These are phyloP conservation scores for Gymnocypris eckloni DNA, from an alignment of 2,797 vertebrate genomes.

Conservation along the genomic window DNA sequence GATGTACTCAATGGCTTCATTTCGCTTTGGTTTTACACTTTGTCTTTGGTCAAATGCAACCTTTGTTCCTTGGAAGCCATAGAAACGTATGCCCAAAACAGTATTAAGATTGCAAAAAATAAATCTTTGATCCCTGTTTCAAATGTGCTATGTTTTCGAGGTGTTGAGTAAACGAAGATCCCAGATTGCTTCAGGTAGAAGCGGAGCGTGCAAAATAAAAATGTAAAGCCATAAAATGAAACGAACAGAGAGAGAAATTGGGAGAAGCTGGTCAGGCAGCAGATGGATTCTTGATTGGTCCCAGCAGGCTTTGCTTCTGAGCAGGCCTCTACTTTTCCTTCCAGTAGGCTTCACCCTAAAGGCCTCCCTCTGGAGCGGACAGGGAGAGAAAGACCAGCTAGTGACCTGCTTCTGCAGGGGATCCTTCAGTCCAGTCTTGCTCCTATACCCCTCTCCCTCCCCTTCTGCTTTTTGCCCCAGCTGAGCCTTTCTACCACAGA, in stretches of 20 bases:
- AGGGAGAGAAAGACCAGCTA: conserved; percentile 79
- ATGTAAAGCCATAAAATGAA: conserved; percentile 60
- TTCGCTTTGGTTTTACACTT: not conserved
- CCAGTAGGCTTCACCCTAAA: conserved; percentile 76
- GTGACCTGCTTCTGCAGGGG: conserved; percentile 80
- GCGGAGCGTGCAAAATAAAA: not conserved
- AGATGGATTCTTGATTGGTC: conserved; percentile 72
- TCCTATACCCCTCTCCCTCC: conserved; percentile 76
- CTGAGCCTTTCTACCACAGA: conserved; percentile 87
- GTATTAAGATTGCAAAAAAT: not conserved
- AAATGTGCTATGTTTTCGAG: not conserved
- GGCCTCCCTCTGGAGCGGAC: conserved; percentile 79
- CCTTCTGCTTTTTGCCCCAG: conserved; percentile 84
- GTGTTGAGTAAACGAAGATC: not conserved
- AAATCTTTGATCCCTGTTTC: not conserved
- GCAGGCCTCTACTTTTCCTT: conserved; percentile 67
- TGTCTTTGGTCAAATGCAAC: not conserved
- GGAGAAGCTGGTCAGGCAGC: conserved; percentile 67
- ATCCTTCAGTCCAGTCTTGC: conserved; percentile 77
- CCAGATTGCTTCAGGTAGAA: not conserved
- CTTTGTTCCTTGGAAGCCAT: not conserved
- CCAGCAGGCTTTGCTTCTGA: conserved; percentile 67
- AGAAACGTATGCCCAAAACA: not conserved
- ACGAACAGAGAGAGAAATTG: conserved; percentile 61
- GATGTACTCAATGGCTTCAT: not conserved